phyloP scores from a whole-genome alignment of 35 echinoderm and acorn worm genomes.

The Eucidaris tribuloides region DNA sequence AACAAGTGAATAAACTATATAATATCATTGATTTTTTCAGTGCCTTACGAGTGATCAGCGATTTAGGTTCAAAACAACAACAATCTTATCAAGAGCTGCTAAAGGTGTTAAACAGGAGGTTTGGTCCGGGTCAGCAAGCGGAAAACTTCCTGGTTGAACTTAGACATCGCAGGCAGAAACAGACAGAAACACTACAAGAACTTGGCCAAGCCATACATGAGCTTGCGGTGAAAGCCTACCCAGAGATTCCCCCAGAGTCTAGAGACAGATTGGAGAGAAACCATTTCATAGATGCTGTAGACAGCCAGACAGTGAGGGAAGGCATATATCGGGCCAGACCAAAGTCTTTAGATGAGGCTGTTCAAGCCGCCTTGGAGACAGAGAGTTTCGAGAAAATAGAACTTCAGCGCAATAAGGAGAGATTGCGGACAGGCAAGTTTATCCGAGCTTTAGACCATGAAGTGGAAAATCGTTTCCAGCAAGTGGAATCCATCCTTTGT shows the following conservation, averaged over 20 bases:
- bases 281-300: neutral
- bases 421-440: neutral
- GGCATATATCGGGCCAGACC: neutral
- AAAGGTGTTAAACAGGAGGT: neutral
- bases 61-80: neutral
- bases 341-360: neutral
- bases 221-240: neutral
- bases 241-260: neutral
- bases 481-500: neutral
- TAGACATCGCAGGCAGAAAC: neutral
- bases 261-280: neutral
- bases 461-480: neutral
- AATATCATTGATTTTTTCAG: too few species aligned
- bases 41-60: neutral
- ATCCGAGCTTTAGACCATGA: neutral
- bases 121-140: slow-evolving; percentile 22
- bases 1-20: too few species aligned
- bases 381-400: neutral
- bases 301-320: neutral
- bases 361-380: neutral
- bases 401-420: neutral
- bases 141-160: slow-evolving; percentile 35
- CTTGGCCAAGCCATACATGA: slow-evolving; percentile 4
- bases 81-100: neutral
- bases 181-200: neutral